Evolutionary conservation across 37 sponge, comb jelly and placozoan genomes (phyloP).

Genomic region (Agelas oroides): DNA sequence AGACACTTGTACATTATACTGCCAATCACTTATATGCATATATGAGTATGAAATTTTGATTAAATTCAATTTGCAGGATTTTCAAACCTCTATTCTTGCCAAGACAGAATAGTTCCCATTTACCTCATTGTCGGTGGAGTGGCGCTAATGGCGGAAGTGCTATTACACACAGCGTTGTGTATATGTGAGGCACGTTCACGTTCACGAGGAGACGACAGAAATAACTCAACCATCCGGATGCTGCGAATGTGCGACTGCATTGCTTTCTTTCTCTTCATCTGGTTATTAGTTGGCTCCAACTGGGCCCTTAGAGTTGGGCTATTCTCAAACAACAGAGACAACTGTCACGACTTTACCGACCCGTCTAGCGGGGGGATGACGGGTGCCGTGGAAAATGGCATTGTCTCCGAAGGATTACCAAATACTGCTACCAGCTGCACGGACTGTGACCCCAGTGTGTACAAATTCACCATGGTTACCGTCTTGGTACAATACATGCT

Average conservation of each 20-base stretch:
- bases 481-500: slow-evolving; percentile 28
- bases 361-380: no score
- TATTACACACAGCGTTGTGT: slow-evolving; percentile 2
- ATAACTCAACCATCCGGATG: not conserved
- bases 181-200: not conserved
- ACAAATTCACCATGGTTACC: slow-evolving; percentile 6
- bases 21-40: not conserved
- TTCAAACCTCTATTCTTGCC: slow-evolving; percentile 14
- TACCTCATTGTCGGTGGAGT: slow-evolving; percentile 42
- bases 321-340: not conserved
- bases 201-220: no score
- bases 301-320: slow-evolving; percentile 22
- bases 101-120: slow-evolving; percentile 8
- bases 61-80: not conserved
- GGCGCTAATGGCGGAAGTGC: not conserved
- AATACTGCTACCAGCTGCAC: not conserved
- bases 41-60: not conserved
- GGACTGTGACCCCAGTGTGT: slow-evolving; percentile 29
- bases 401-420: not conserved
- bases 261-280: slow-evolving; percentile 26
- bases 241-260: slow-evolving; percentile 15
- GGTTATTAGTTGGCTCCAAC: slow-evolving; percentile 35
- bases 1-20: not conserved
- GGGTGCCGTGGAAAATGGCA: not conserved
- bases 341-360: not conserved